Conservation (phyloP, 2,888 invertebrate genomes). For the Rhaphigaster nebulosa region DNA sequence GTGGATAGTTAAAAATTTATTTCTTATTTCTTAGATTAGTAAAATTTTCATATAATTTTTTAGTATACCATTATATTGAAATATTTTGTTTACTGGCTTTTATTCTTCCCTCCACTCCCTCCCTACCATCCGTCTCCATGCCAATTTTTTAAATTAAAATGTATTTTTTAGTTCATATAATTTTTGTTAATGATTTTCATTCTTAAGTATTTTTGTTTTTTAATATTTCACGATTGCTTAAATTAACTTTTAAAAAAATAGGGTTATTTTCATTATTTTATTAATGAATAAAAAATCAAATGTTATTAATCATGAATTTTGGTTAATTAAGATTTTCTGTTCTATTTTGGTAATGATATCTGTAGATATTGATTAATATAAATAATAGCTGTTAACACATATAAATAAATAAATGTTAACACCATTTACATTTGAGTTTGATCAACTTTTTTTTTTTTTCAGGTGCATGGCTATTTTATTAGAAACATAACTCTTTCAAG, state of each 20-base stretch:
- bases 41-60: background rate
- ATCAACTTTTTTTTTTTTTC: background rate
- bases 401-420: background rate
- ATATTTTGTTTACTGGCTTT: too few relatives aligned
- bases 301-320: background rate
- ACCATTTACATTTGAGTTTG: too few relatives aligned
- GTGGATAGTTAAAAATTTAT: background rate
- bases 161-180: too few relatives aligned
- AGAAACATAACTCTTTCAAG: slow-evolving; percentile 60
- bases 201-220: too few relatives aligned
- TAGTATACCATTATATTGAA: background rate
- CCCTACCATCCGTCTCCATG: too few relatives aligned
- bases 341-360: background rate
- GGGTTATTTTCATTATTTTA: background rate
- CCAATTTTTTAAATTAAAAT: too few relatives aligned
- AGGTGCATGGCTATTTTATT: slow-evolving; percentile 51
- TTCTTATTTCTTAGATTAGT: background rate
- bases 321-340: background rate
- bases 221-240: background rate
- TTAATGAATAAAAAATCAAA: background rate
- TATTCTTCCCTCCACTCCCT: too few relatives aligned
- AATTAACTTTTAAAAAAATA: background rate
- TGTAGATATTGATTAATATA: background rate
- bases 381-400: too few relatives aligned
- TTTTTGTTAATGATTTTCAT: too few relatives aligned